Percentiles rank a stretch among this genome's conserved stretches.
Evolutionary conservation across 92 coral and sea anemone genomes (phyloP).

Genomic region (Nematostella vectensis): DNA sequence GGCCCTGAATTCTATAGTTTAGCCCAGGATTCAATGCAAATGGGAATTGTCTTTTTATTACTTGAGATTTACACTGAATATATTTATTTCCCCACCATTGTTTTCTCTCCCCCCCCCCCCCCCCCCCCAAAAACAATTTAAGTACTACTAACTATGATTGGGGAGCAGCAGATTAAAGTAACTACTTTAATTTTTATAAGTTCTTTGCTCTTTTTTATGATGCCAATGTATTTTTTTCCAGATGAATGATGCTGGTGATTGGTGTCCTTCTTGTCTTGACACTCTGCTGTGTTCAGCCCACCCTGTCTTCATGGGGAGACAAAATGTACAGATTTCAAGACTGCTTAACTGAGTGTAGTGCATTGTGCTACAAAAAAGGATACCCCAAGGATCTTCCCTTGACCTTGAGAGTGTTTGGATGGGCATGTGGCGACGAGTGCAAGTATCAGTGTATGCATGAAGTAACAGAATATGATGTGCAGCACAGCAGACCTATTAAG

Average conservation of each 20-base stretch:
- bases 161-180: too few species aligned
- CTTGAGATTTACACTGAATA: too few species aligned
- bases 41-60: too few species aligned
- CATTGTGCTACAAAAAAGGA: constrained; percentile 35
- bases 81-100: too few species aligned
- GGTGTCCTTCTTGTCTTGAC: not conserved
- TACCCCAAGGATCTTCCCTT: constrained; percentile 74
- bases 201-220: too few species aligned
- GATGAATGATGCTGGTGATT: not conserved
- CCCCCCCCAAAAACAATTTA: too few species aligned
- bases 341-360: constrained; percentile 44
- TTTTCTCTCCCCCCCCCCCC: too few species aligned
- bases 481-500: constrained; percentile 24
- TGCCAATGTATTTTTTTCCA: not conserved
- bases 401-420: constrained; percentile 59
- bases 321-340: constrained; percentile 26
- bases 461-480: constrained; percentile 47
- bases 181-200: too few species aligned
- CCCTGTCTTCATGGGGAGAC: constrained; percentile 68
- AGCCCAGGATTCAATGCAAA: too few species aligned
- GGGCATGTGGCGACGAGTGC: constrained; percentile 92
- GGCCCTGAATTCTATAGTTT: too few species aligned
- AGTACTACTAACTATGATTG: too few species aligned
- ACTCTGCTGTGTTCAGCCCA: constrained; percentile 7
- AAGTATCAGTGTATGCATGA: constrained; percentile 89